phyloP scores from a whole-genome alignment of 2,113 vertebrate species.

The Phaetusa simplex region DNA sequence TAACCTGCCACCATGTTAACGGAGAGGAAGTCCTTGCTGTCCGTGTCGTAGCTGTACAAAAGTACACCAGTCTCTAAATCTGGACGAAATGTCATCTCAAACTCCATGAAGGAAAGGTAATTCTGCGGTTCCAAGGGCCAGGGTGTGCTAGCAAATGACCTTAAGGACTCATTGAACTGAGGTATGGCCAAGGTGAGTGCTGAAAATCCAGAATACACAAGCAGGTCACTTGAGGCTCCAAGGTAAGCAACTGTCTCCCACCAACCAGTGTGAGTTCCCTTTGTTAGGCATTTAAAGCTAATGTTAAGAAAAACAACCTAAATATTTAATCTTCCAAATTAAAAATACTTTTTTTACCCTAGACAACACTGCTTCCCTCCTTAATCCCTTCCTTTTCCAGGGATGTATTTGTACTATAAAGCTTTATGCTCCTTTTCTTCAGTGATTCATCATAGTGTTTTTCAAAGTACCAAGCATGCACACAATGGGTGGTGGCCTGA shows the following conservation, averaged over 20 bases:
- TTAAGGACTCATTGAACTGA: slow-evolving; percentile 86
- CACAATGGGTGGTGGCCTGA: neutral
- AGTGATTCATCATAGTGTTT: neutral
- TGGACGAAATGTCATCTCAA: slow-evolving; percentile 89
- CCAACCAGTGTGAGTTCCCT: neutral
- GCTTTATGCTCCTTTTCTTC: neutral
- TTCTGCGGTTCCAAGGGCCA: slow-evolving; percentile 89
- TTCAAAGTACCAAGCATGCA: neutral
- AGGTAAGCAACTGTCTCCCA: neutral
- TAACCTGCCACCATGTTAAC: slow-evolving; percentile 83
- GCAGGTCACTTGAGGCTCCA: neutral
- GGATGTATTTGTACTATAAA: neutral
- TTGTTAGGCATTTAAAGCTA: neutral
- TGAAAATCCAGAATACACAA: slow-evolving; percentile 65
- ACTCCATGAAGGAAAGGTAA: slow-evolving; percentile 95
- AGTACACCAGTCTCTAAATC: slow-evolving; percentile 81
- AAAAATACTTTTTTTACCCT: neutral
- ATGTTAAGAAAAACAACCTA: neutral
- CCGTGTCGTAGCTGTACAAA: slow-evolving; percentile 90
- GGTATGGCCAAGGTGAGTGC: slow-evolving; percentile 86
- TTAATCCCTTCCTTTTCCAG: neutral
- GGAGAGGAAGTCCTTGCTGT: slow-evolving; percentile 90
- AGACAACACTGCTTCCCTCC: neutral
- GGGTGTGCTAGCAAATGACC: slow-evolving; percentile 83
- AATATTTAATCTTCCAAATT: neutral